phyloP scores from a whole-genome alignment of 2,797 vertebrate genomes.

The Alcedo quadribrachys region DNA sequence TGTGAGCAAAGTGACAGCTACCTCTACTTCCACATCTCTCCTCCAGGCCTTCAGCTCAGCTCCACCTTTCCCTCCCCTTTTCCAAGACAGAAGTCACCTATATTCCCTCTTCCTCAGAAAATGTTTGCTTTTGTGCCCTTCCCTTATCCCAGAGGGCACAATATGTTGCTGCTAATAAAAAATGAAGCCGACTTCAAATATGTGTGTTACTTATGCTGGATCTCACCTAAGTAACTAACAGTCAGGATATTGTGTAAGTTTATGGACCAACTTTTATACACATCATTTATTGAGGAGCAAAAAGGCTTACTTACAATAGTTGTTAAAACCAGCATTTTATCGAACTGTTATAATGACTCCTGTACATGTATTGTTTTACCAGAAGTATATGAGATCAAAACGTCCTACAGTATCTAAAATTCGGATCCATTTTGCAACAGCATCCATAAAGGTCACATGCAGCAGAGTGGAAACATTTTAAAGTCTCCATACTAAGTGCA shows the following conservation, averaged over 20 bases:
- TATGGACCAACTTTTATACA: background rate
- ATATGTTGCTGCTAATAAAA: background rate
- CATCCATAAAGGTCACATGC: background rate
- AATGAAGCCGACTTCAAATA: background rate
- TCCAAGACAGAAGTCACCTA: background rate
- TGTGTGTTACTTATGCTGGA: background rate
- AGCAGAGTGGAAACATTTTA: background rate
- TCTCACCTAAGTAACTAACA: background rate
- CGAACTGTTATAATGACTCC: background rate
- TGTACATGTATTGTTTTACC: background rate
- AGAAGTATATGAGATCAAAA: background rate
- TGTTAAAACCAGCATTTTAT: background rate
- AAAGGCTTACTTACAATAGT: background rate
- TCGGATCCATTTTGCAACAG: background rate
- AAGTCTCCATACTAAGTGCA: background rate
- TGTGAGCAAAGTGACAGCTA: background rate
- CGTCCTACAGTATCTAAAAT: accelerated
- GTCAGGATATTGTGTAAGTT: background rate
- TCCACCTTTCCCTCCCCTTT: background rate
- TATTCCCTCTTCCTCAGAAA: background rate
- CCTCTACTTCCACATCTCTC: background rate
- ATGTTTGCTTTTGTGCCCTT: background rate
- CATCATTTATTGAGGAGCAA: background rate
- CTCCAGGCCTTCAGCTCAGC: background rate
- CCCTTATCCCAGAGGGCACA: background rate